A percentile compares a stretch with the other conserved stretches of the same genome.
Conservation (phyloP, 53 echinoderm and acorn worm species). For the Pentamera pediparva region DNA sequence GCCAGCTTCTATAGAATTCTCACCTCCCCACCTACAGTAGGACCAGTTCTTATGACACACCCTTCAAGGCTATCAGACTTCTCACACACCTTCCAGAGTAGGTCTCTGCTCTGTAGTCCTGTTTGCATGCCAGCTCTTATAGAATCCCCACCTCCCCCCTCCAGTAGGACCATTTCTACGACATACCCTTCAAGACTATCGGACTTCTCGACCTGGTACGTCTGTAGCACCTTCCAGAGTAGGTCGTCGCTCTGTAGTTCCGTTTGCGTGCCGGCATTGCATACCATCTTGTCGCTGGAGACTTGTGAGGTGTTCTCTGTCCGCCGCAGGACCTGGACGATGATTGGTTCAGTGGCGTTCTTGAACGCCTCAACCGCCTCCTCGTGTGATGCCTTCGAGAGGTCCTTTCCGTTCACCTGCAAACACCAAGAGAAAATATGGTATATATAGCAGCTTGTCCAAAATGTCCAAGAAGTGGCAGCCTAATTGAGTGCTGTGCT, state of each 20-base stretch:
- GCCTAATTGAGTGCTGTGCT: too few species aligned
- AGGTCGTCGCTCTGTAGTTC: slow-evolving; percentile 93
- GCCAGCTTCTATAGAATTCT: too few species aligned
- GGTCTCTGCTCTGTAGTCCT: too few species aligned
- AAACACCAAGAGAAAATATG: not conserved
- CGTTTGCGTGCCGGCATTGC: slow-evolving; percentile 90
- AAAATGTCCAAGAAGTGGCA: too few species aligned
- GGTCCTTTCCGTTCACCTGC: slow-evolving; percentile 93
- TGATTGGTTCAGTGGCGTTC: slow-evolving; percentile 92
- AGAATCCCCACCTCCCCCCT: too few species aligned
- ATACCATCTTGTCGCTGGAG: slow-evolving; percentile 52
- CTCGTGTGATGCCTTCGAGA: slow-evolving; percentile 90
- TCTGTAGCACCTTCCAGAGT: slow-evolving; percentile 82
- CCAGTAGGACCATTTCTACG: too few species aligned
- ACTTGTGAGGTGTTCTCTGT: slow-evolving; percentile 47
- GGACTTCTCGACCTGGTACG: slow-evolving; percentile 52
- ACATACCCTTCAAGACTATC: slow-evolving; percentile 24
- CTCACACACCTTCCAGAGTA: too few species aligned
- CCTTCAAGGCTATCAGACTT: too few species aligned
- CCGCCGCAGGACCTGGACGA: slow-evolving; percentile 88
- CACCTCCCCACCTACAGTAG: too few species aligned
- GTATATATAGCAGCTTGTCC: not conserved
- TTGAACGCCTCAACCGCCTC: slow-evolving; percentile 98
- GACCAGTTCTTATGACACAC: too few species aligned
- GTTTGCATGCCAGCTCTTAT: too few species aligned